A percentile compares a stretch with the other conserved stretches of the same genome.
phyloP scores from a whole-genome alignment of 2,113 vertebrate genomes.

The chimpanzee (Pan troglodytes) region NHGRI_mPanTro3-v2.1_pri NC_072409.2:73390501-73391000 shows the following conservation, averaged over 20 bases:
- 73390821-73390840: not conserved
- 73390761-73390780: slow-evolving; percentile 53
- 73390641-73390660: slow-evolving; percentile 67
- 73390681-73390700: slow-evolving; percentile 67
- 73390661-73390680: slow-evolving; percentile 69
- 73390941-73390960: not conserved
- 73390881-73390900: not conserved
- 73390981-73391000: not conserved
- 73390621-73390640: slow-evolving; percentile 60
- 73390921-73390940: not conserved
- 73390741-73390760: slow-evolving; percentile 49
- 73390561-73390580: not conserved
- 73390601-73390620: not conserved
- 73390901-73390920: not conserved
- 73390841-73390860: not conserved
- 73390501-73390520: slow-evolving; percentile 25
- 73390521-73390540: not conserved
- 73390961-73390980: not conserved
- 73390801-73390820: slow-evolving; percentile 36
- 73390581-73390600: slow-evolving; percentile 34
- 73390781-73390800: slow-evolving; percentile 50
- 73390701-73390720: slow-evolving; percentile 64
- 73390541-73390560: not conserved
- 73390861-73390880: not conserved
- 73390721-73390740: slow-evolving; percentile 43